Base-by-base conservation (phyloP, 2,797 vertebrate species). In the Sebastolobus altivelis region DNA sequence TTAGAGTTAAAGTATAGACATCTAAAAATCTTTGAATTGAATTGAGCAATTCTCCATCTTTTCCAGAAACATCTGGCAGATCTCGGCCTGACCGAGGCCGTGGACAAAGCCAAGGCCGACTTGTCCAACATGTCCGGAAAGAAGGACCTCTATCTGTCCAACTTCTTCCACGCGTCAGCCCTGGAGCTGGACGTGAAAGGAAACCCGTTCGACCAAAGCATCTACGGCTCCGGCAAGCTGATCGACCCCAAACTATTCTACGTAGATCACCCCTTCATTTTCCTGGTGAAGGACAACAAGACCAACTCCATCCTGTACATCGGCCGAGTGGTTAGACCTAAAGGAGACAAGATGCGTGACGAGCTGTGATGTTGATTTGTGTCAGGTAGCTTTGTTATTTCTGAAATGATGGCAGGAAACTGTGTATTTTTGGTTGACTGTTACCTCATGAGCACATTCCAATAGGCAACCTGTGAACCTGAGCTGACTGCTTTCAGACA, bases 101-200 rank as follows among this genome's bases (percentile, higher is more conserved):
- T 99, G 12, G 97, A 99, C 94, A 99, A 99, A 90, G 94, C 95
- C 87, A 99, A 99, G 84, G 99, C 99, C 0, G 98, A 99, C 86
- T 78, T 99, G 58, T 99, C 99, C 1, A 98, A 97, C 79, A 99
- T 99, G 94, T 98, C 98, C 0, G 99, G 99, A 71, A 99, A 99
- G 95, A 99, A 99, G 88, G 98, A 99, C 76, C 97, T 99, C 14
- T 99, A 99, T 89, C 95, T 99, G 67, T 95, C 98, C 58, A 98
- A 96, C 0, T 93, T 99, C 65, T 97, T 98, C 95, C 99, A 99
- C 0, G 97, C 97, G 0, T 95, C 97, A 0, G 97, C 98, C 72
- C 93, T 98, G 0, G 98, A 99, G 70, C 96, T 97, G 95, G 97
- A 97, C 80, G 95, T 96, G 0, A 96, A 96, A 0, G 99, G 99